phyloP scores from a whole-genome alignment of 2,888 invertebrate species.

The Pardosa pseudoannulata region DNA sequence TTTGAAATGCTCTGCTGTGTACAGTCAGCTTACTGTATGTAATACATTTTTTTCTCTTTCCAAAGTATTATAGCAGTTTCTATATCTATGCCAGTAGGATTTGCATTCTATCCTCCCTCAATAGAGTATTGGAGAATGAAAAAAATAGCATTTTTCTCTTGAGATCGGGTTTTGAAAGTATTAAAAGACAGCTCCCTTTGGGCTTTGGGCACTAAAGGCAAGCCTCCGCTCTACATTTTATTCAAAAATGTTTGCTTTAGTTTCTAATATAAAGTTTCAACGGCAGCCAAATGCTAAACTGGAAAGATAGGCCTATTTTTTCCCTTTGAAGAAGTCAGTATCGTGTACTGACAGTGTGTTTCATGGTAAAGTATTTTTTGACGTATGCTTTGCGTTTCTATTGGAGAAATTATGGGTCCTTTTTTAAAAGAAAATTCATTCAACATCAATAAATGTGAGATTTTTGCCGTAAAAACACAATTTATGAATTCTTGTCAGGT shows the following conservation, averaged over 20 bases:
- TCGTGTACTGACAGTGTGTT: no score
- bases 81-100: background rate
- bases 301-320: no score
- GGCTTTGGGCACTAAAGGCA: background rate
- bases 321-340: no score
- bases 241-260: constrained; percentile 7
- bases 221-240: background rate
- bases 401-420: no score
- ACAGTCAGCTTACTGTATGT: background rate
- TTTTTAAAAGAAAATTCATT: no score
- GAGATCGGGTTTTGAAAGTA: constrained; percentile 17
- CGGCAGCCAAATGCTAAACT: background rate
- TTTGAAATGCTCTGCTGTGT: background rate
- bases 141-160: background rate
- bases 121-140: background rate
- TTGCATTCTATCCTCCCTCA: constrained; percentile 5
- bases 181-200: constrained; percentile 4
- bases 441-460: no score
- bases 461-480: no score
- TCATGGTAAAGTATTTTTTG: no score
- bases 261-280: background rate
- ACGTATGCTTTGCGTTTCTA: no score
- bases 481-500: no score
- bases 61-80: constrained; percentile 8
- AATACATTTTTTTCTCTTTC: no score